These are phyloP conservation scores for Oceanites oceanicus DNA, from an alignment of 2,113 vertebrate species.

Conservation along the genomic window DNA sequence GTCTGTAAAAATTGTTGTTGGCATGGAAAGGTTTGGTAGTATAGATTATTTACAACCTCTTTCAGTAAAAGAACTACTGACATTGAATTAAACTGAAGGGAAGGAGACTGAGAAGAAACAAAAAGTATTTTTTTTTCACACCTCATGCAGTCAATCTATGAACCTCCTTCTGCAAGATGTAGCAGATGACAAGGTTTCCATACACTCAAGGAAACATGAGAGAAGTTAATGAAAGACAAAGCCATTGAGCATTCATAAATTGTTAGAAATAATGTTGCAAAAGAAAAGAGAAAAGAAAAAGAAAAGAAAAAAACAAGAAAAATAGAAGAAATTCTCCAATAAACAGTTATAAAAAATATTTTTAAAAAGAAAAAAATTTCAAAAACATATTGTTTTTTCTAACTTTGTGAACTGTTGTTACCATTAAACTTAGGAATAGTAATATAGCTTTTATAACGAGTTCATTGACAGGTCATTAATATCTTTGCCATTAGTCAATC, in stretches of 20 bases:
- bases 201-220: neutral
- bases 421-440: neutral
- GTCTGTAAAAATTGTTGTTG: neutral
- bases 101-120: neutral
- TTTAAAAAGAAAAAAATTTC: fast-evolving
- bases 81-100: neutral
- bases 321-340: neutral
- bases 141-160: neutral
- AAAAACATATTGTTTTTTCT: neutral
- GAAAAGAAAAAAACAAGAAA: neutral
- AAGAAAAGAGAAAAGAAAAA: neutral
- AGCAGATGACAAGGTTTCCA: neutral
- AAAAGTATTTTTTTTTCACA: neutral
- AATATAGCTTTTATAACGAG: neutral
- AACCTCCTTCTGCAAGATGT: neutral
- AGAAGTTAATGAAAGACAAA: neutral
- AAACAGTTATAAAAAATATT: neutral
- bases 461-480: neutral
- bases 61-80: neutral
- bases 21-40: neutral
- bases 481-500: neutral
- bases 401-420: neutral
- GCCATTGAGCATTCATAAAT: neutral
- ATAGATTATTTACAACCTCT: neutral
- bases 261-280: neutral